phyloP scores from a whole-genome alignment of 2,888 invertebrate genomes.

The Rhaphigaster nebulosa region DNA sequence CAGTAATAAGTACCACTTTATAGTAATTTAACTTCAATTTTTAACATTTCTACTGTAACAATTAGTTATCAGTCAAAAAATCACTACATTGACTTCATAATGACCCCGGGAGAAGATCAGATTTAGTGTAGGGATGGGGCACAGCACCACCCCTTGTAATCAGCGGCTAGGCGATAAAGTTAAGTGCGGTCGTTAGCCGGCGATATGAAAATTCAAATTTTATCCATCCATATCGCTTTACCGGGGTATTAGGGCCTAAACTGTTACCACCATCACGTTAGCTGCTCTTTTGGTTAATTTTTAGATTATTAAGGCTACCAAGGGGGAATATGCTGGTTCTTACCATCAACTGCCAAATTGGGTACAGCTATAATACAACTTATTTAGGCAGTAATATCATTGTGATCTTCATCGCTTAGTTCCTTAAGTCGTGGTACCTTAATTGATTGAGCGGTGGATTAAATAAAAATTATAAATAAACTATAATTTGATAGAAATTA shows the following conservation, averaged over 20 bases:
- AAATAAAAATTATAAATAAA: too few relatives aligned
- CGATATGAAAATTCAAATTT: constrained; percentile 39
- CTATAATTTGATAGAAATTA: too few relatives aligned
- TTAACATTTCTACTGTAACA: neutral
- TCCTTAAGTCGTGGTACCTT: too few relatives aligned
- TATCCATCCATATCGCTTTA: constrained; percentile 37
- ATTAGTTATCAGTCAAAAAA: neutral
- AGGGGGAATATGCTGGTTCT: neutral
- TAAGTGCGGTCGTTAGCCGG: neutral
- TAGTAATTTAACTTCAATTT: neutral
- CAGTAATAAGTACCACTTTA: neutral
- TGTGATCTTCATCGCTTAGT: neutral
- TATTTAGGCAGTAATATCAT: neutral
- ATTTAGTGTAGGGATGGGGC: neutral
- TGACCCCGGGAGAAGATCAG: neutral
- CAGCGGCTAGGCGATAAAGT: constrained; percentile 9
- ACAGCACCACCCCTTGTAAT: neutral
- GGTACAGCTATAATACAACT: neutral
- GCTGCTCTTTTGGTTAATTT: neutral
- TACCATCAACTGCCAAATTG: neutral
- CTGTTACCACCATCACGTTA: neutral
- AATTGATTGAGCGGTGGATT: too few relatives aligned
- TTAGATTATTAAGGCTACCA: neutral
- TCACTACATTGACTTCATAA: neutral
- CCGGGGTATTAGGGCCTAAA: neutral